Percentiles rank a stretch among this genome's conserved stretches.
These are phyloP conservation scores for Tetranychus truncatus DNA, from an alignment of 2,888 invertebrate species.

Conservation along the genomic window DNA sequence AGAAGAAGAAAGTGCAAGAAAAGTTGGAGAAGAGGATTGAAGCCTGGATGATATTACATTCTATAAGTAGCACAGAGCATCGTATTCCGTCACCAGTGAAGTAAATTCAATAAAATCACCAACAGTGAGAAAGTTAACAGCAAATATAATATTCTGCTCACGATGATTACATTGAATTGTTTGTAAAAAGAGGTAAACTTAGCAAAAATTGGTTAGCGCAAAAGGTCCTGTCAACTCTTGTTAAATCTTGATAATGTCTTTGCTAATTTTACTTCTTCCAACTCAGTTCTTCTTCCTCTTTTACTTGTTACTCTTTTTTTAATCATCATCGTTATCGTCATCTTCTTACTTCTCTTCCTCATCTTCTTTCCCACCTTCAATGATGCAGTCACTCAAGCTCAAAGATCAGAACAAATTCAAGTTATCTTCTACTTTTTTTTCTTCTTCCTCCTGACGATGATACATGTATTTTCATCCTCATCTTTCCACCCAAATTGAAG, in stretches of 20 bases:
- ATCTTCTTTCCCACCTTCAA: background rate
- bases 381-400: background rate
- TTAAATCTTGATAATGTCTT: background rate
- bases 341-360: background rate
- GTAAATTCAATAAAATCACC: background rate
- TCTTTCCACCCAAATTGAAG: too few relatives aligned
- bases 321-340: background rate
- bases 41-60: too few relatives aligned
- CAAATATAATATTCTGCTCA: background rate
- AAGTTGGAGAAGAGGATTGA: too few relatives aligned
- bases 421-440: too few relatives aligned
- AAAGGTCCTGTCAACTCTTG: background rate
- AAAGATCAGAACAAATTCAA: too few relatives aligned
- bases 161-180: slow-evolving; percentile 1
- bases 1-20: too few relatives aligned
- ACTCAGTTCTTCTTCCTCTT: background rate
- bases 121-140: background rate
- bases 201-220: background rate
- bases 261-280: background rate
- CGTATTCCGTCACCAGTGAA: background rate
- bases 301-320: background rate
- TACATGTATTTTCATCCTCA: too few relatives aligned
- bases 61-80: too few relatives aligned
- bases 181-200: background rate
- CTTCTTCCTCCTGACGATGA: too few relatives aligned